These are phyloP conservation scores for Myopa testacea DNA, from an alignment of 2,888 invertebrate species.

Conservation along the genomic window DNA sequence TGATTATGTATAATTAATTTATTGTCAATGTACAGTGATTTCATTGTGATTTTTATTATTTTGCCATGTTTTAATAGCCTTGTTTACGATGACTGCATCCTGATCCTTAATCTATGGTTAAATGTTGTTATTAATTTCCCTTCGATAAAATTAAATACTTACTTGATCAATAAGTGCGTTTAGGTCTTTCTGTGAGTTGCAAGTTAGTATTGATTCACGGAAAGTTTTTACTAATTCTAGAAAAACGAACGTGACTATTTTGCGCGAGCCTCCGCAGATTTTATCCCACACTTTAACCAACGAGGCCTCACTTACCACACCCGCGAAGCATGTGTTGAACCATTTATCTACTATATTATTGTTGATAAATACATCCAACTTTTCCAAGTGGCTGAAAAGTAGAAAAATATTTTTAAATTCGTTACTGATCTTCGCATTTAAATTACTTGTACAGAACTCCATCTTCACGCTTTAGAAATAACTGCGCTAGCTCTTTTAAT, in stretches of 20 bases:
- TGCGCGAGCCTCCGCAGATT: constrained; percentile 85
- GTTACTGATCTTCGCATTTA: background rate
- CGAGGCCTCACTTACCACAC: constrained; percentile 81
- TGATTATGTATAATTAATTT: background rate
- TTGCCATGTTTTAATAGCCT: constrained; percentile 88
- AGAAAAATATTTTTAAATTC: background rate
- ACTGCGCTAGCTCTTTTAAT: constrained; percentile 76
- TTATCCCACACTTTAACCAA: constrained; percentile 90
- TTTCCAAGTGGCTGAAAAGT: constrained; percentile 73
- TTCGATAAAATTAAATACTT: constrained; percentile 52
- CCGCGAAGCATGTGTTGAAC: constrained; percentile 87
- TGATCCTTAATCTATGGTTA: constrained; percentile 66
- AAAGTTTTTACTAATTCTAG: constrained; percentile 80
- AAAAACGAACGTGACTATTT: constrained; percentile 83
- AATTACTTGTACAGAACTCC: constrained; percentile 74
- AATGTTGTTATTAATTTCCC: constrained; percentile 28
- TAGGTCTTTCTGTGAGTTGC: constrained; percentile 54
- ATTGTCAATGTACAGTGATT: constrained; percentile 53
- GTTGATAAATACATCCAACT: constrained; percentile 71
- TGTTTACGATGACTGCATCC: constrained; percentile 84
- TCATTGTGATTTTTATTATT: constrained; percentile 75
- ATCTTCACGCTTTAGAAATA: constrained; percentile 83
- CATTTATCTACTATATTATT: constrained; percentile 78
- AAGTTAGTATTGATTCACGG: constrained; percentile 73
- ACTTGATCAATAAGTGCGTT: constrained; percentile 74